Evolutionary conservation across 1,140 invertebrate genomes (phyloP).

Genomic region (Hycleus cichorii): DNA sequence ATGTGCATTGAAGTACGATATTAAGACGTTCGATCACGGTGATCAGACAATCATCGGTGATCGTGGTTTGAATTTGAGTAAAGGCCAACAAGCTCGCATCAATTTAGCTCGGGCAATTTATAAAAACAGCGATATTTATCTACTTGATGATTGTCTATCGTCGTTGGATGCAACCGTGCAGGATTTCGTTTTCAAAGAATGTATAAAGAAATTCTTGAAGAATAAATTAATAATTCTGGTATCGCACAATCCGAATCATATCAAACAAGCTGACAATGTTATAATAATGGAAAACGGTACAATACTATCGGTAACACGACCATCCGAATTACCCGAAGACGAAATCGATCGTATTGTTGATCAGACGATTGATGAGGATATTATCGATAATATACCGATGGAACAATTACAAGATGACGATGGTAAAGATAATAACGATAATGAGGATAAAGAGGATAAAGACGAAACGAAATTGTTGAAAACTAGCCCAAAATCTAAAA

Average conservation of each 20-base stretch:
- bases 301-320: constrained; percentile 34
- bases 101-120: constrained; percentile 81
- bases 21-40: constrained; percentile 39
- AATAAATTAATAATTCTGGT: constrained; percentile 63
- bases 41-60: constrained; percentile 81
- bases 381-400: constrained; percentile 13
- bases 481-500: constrained; percentile 2
- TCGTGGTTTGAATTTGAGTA: constrained; percentile 67
- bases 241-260: constrained; percentile 79
- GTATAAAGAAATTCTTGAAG: constrained; percentile 60
- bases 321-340: constrained; percentile 11
- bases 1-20: constrained; percentile 27
- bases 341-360: constrained; percentile 19
- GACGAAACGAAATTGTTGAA: constrained; percentile 4
- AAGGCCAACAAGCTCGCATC: constrained; percentile 85
- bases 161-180: constrained; percentile 78
- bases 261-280: constrained; percentile 66
- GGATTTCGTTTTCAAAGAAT: constrained; percentile 69
- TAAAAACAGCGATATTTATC: constrained; percentile 66
- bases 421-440: not conserved
- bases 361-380: constrained; percentile 16
- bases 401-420: not conserved
- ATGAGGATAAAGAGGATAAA: constrained; percentile 8
- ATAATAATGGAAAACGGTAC: constrained; percentile 57
- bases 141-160: constrained; percentile 76